Base-by-base conservation (phyloP, 2,113 vertebrate species). In the Poeciliopsis turrubarensis region DNA sequence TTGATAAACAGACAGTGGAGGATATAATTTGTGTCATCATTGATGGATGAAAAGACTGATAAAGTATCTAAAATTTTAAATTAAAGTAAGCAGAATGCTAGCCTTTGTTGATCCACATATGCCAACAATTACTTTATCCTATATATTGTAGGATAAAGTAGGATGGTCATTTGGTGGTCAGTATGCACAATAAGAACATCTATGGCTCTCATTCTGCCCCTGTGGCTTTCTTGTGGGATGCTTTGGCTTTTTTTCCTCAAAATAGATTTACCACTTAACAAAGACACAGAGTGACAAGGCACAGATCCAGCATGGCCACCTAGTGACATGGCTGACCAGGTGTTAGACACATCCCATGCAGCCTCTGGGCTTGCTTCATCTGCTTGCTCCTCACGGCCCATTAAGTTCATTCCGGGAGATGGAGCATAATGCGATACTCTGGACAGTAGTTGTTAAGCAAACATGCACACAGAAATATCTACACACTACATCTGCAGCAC, bases 311-410 rank as follows among this genome's bases (percentile, higher is more conserved):
- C 61, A 86, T 88, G 82, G 82, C 83, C 60, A 19, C 70, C 68
- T 26, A 37, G 83, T 83, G 76, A 82, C 86, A 89, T 84, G 87
- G 85, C 86, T 81, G 89, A 91, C 84, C 89, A 90, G 90, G 88
- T 91, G 90, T 91, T 88, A 85, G 87, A 89, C 87, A 88, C 83
- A 85, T 84, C 29, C 44, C 54, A 82, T 41, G 64, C 70, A 41
- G 84, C 87, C 84, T 89, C 68, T 73, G 87, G 90, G 89, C 79
- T 83, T 79, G 80, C 83, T 85, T 89, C 63, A 47, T 85, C 87
- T 90, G 89, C 73, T 78, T 86, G 77, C 85, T 87, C 72, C 88
- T 87, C 83, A 91, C 70, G 71, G 82, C 82, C 85, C 89, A 91
- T 91, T 91, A 91, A 82, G 79, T 64, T 57, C 84, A 86, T 88